Conservation (phyloP, 2,797 vertebrate genomes). For the Etheostoma nigrum region DNA sequence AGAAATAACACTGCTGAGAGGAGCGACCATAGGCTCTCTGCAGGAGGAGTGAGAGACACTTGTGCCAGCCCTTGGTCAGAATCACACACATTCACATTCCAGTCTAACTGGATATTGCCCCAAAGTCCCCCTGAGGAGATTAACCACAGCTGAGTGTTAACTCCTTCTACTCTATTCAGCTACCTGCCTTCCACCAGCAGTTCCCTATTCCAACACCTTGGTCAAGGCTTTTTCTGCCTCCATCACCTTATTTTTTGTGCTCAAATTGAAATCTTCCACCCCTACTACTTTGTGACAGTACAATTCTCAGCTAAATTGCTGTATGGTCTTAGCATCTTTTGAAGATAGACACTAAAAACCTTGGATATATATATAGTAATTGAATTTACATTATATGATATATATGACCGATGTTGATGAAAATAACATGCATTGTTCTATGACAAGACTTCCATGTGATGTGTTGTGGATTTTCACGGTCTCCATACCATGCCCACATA, state of each 20-base stretch:
- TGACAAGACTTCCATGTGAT: too few species aligned
- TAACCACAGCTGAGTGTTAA: conserved; percentile 77
- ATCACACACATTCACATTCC: conserved; percentile 83
- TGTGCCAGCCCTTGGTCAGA: conserved; percentile 80
- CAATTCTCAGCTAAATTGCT: conserved; percentile 5
- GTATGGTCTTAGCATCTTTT: background rate
- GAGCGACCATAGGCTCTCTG: conserved; percentile 68
- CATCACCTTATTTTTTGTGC: conserved; percentile 44
- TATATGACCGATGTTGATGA: too few species aligned
- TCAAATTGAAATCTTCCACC: conserved; percentile 59
- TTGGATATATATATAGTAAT: background rate
- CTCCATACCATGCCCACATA: too few species aligned
- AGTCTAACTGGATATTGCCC: conserved; percentile 82
- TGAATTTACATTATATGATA: too few species aligned
- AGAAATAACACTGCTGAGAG: conserved; percentile 72
- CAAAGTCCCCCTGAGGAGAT: conserved; percentile 82
- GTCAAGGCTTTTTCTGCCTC: conserved; percentile 11
- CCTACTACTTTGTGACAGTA: conserved; percentile 1
- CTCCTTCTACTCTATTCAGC: conserved; percentile 70
- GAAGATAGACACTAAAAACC: background rate
- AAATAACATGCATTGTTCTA: too few species aligned
- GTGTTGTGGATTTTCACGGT: too few species aligned
- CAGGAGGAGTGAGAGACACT: conserved; percentile 72
- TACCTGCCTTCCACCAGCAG: conserved; percentile 55
- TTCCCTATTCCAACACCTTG: conserved; percentile 41